Conservation (phyloP, 2,113 vertebrate genomes). For the Pachycephala philippinensis region DNA sequence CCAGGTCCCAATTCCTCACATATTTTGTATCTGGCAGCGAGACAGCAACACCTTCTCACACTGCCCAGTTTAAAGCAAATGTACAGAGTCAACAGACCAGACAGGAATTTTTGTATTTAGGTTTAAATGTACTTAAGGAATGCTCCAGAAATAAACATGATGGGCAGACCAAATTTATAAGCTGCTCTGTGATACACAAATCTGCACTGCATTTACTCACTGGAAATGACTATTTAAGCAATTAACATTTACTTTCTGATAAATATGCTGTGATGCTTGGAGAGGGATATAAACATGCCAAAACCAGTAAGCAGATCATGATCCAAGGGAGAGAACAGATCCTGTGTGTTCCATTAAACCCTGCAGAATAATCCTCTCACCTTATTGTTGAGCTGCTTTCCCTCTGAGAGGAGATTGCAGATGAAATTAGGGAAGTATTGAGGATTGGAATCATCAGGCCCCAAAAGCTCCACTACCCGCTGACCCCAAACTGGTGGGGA, state of each 20-base stretch:
- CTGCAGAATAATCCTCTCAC: background rate
- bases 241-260: slow-evolving; percentile 16
- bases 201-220: background rate
- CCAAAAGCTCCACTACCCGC: background rate
- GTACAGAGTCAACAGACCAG: slow-evolving; percentile 20
- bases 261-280: slow-evolving; percentile 1
- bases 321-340: background rate
- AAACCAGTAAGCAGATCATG: background rate
- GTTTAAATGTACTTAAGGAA: slow-evolving; percentile 38
- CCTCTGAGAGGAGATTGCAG: background rate
- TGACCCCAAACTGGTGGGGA: background rate
- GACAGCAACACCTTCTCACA: slow-evolving; percentile 7
- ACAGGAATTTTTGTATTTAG: slow-evolving; percentile 52
- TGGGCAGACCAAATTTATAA: slow-evolving; percentile 37
- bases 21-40: background rate
- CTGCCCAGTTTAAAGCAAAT: slow-evolving; percentile 10
- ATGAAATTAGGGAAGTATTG: background rate
- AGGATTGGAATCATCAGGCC: background rate
- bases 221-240: background rate
- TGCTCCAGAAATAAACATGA: slow-evolving; percentile 44
- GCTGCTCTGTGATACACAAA: slow-evolving; percentile 11
- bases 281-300: background rate
- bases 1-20: slow-evolving; percentile 8
- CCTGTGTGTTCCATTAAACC: background rate
- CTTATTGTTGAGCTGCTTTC: background rate